Evolutionary conservation across 2,113 vertebrate species (phyloP).

Genomic region (Caretta caretta): DNA sequence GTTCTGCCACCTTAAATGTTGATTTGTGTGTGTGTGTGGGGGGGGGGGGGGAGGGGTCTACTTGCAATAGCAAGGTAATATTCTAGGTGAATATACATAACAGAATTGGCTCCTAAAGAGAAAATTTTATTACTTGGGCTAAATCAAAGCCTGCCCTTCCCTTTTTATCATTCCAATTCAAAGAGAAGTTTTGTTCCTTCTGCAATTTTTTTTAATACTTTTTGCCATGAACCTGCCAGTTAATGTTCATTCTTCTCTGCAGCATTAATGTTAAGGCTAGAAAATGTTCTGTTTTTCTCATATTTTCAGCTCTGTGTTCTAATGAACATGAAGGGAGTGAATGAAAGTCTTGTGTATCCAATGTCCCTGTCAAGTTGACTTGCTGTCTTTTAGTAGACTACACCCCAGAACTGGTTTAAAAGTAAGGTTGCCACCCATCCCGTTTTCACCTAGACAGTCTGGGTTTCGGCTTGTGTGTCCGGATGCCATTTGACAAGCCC

Average conservation of each 20-base stretch:
- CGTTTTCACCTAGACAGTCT: no score
- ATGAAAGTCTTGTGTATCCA: background rate
- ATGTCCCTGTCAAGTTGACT: fast-evolving
- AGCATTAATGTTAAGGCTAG: conserved; percentile 15
- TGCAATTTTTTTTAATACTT: conserved; percentile 25
- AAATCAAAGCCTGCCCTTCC: background rate
- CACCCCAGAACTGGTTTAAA: background rate
- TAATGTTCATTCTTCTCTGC: conserved; percentile 34
- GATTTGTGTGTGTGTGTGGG: background rate
- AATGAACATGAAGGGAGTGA: conserved; percentile 10
- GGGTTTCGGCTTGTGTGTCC: no score
- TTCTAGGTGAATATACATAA: background rate
- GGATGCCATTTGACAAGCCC: no score
- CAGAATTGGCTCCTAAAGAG: background rate
- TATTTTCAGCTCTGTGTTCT: conserved; percentile 46
- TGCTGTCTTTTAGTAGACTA: background rate
- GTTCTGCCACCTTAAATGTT: background rate
- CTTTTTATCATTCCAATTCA: conserved; percentile 3
- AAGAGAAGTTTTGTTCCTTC: conserved; percentile 1
- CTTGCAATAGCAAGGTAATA: background rate
- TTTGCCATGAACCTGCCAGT: conserved; percentile 29
- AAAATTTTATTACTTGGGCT: background rate
- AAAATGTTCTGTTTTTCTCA: conserved; percentile 59
- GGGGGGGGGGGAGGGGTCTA: background rate
- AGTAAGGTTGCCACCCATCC: background rate